Base-by-base conservation (phyloP, 1,140 invertebrate species). In the Drosophila burlai region DNA sequence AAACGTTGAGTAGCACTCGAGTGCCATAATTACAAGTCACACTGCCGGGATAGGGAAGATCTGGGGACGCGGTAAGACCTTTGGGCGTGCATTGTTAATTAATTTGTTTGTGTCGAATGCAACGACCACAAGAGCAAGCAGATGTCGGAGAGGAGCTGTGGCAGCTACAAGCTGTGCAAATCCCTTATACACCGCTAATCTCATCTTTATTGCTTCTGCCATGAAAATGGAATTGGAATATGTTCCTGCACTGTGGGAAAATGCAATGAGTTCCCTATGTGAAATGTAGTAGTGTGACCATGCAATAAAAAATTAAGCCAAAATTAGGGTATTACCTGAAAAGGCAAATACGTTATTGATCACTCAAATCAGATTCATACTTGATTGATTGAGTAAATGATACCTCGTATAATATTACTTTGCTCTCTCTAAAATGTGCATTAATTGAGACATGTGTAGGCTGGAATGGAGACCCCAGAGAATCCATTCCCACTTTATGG, bases 11-110 rank as follows among this genome's bases (percentile, higher is more conserved):
- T 89, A 89, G 84, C 84, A 87, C 84, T 84, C 72, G 81, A 79
- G 74, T 81, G 83, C 73, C 85, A 87, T 87, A 87, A 87, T 87
- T 87, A 87, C 80, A 79, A 84, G 81, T 76, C 66, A 61, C 62
- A 43, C 62, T 58, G 55, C 62, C 67, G 66, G 73, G 38, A 38
- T 26, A 46, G 15, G 26, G 26, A 40, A 42, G 38, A n/a, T 3
- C 15, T 18, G 21, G 31, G n/a, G 34, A 34, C 34, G 24, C 21
- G 38, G 67, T 18, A n/a, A 59, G 29, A 59, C 46, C 58, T 71
- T 50, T 58, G n/a, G 55, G 45, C 59, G n/a, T 64, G 84, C 84
- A 87, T 87, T 87, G 84, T 89, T 87, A 87, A 87, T 87, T 87
- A 87, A 87, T 89, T 87, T 87, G 83, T 79, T 79, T 79, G 76